These are phyloP conservation scores for Camponotus floridanus DNA, from an alignment of 1,140 invertebrate genomes.

Conservation along the genomic window DNA sequence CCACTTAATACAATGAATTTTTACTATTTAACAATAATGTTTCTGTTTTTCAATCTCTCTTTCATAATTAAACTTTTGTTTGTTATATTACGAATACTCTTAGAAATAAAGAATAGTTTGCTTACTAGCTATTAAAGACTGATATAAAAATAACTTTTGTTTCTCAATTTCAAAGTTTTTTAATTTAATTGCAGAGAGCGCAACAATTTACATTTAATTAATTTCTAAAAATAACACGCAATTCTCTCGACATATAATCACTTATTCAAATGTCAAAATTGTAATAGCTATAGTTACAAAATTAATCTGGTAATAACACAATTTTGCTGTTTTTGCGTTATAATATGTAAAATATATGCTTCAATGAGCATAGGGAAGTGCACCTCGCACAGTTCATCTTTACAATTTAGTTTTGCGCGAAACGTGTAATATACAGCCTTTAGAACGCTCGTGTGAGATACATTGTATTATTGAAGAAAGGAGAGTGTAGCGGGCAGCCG, in stretches of 20 bases:
- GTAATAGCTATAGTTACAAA: background rate
- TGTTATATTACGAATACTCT: background rate
- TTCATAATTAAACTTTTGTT: background rate
- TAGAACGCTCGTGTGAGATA: background rate
- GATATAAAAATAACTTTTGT: background rate
- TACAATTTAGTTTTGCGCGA: constrained; percentile 11
- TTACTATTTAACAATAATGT: background rate
- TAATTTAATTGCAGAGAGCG: background rate
- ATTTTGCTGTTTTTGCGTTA: background rate
- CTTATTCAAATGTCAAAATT: background rate
- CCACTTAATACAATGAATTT: background rate
- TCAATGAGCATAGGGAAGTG: background rate
- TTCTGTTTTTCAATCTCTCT: no score
- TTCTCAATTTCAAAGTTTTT: background rate
- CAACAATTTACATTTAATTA: background rate
- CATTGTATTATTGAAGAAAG: background rate
- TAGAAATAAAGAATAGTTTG: background rate
- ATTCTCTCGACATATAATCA: background rate
- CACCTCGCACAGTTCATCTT: background rate
- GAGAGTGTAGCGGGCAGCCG: constrained; percentile 18
- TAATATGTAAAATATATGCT: background rate
- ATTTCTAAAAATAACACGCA: background rate
- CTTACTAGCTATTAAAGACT: background rate
- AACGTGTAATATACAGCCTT: constrained; percentile 11
- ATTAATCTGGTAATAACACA: background rate